Evolutionary conservation across 2,888 invertebrate genomes (phyloP).

Genomic region (Agonopterix arenella): DNA sequence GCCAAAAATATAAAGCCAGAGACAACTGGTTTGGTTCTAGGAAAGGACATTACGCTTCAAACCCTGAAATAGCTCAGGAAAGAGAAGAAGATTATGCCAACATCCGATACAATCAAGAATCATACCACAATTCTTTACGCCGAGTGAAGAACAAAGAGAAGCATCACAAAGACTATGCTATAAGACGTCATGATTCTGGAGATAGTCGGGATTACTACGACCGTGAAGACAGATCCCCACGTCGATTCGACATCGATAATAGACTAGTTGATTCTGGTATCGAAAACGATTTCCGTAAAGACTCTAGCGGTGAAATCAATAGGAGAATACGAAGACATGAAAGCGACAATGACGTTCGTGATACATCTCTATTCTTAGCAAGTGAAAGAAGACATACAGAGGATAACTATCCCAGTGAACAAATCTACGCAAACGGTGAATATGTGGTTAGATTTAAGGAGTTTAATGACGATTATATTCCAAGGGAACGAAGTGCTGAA

Average conservation of each 20-base stretch:
- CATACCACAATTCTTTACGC: slow-evolving; percentile 79
- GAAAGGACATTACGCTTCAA: slow-evolving; percentile 77
- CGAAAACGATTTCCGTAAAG: slow-evolving; percentile 87
- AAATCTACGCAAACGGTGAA: slow-evolving; percentile 63
- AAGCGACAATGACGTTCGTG: slow-evolving; percentile 83
- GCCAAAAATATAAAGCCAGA: slow-evolving; percentile 65
- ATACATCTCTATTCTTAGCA: slow-evolving; percentile 82
- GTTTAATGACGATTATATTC: slow-evolving; percentile 43
- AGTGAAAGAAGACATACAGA: slow-evolving; percentile 86
- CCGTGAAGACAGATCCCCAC: slow-evolving; percentile 57
- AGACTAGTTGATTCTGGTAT: slow-evolving; percentile 87
- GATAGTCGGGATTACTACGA: slow-evolving; percentile 67
- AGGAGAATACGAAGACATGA: slow-evolving; percentile 63
- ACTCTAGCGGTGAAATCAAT: slow-evolving; percentile 78
- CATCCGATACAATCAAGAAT: slow-evolving; percentile 53
- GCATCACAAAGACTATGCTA: slow-evolving; percentile 44
- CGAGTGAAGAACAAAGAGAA: slow-evolving; percentile 75
- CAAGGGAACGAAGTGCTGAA: slow-evolving; percentile 77
- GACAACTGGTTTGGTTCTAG: slow-evolving; percentile 61
- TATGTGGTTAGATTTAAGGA: slow-evolving; percentile 57
- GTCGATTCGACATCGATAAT: slow-evolving; percentile 74
- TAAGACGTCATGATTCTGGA: slow-evolving; percentile 64
- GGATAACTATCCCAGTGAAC: slow-evolving; percentile 71
- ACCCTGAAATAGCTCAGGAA: slow-evolving; percentile 77
- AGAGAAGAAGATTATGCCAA: slow-evolving; percentile 68